phyloP scores from a whole-genome alignment of 2,797 vertebrate species.

The Acanthornis magna region DNA sequence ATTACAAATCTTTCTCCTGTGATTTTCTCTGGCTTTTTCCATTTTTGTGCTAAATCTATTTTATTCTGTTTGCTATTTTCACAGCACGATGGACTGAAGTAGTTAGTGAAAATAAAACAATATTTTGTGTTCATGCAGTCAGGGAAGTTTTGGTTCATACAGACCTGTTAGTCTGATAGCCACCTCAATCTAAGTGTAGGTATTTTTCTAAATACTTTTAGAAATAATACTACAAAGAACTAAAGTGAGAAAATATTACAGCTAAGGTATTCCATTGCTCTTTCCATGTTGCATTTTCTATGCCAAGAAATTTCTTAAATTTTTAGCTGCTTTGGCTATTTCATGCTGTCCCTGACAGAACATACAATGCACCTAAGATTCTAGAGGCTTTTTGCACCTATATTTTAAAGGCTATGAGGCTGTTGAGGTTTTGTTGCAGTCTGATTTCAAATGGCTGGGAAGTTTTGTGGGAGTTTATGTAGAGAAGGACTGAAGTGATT shows the following conservation, averaged over 20 bases:
- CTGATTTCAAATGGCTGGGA: not conserved
- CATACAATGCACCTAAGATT: not conserved
- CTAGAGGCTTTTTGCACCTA: not conserved
- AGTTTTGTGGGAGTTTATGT: not conserved
- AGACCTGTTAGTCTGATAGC: not conserved
- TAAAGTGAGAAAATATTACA: not conserved
- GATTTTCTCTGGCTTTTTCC: not conserved
- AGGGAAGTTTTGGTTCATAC: not conserved
- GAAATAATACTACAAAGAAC: not conserved
- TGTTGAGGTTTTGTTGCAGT: not conserved
- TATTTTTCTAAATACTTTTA: not conserved
- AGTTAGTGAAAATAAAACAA: slow-evolving; percentile 39
- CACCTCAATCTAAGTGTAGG: not conserved
- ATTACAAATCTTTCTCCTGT: not conserved
- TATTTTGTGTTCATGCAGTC: not conserved
- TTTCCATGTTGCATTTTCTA: not conserved
- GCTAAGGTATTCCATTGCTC: not conserved
- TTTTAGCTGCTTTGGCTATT: not conserved
- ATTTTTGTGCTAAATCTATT: slow-evolving; percentile 31
- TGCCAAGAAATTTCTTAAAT: not conserved
- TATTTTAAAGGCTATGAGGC: not conserved
- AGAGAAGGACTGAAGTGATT: not conserved
- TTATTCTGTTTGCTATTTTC: slow-evolving; percentile 37
- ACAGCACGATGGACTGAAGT: slow-evolving; percentile 5
- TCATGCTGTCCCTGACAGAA: not conserved